Evolutionary conservation across 2,113 vertebrate genomes (phyloP).

Genomic region (Charadrius vociferus): DNA sequence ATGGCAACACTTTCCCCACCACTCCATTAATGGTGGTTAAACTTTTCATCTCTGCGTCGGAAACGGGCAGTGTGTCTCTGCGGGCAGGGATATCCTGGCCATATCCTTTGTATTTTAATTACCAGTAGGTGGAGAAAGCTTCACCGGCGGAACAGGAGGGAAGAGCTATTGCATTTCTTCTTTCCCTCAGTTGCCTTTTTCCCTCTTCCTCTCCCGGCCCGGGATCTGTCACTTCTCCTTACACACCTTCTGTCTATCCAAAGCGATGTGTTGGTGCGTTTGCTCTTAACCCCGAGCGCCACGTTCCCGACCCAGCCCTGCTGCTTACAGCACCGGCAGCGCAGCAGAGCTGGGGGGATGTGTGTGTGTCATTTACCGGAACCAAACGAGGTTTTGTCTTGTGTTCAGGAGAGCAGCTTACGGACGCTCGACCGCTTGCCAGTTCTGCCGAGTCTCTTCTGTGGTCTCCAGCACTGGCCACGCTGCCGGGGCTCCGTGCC

Average conservation of each 20-base stretch:
- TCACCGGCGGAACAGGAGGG: neutral
- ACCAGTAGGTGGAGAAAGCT: neutral
- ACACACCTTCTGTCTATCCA: neutral
- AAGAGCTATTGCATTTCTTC: neutral
- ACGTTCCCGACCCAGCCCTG: rapidly evolving
- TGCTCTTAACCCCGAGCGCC: neutral
- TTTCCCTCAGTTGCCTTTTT: neutral
- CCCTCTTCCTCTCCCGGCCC: neutral
- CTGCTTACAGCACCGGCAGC: neutral
- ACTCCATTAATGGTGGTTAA: conserved; percentile 37
- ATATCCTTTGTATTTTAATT: conserved; percentile 11
- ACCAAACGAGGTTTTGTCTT: neutral
- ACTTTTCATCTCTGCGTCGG: conserved; percentile 41
- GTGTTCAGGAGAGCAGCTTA: neutral
- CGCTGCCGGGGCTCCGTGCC: neutral
- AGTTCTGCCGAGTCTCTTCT: neutral
- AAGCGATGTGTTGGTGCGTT: rapidly evolving
- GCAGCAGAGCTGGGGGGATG: neutral
- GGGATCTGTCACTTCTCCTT: neutral
- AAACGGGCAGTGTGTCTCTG: neutral
- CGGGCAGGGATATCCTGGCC: neutral
- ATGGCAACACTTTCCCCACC: neutral
- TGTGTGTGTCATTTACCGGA: neutral
- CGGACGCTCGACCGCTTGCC: rapidly evolving
- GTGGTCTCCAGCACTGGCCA: rapidly evolving